Evolutionary conservation across 2,113 vertebrate genomes (phyloP).

Genomic region (Callipepla californica): DNA sequence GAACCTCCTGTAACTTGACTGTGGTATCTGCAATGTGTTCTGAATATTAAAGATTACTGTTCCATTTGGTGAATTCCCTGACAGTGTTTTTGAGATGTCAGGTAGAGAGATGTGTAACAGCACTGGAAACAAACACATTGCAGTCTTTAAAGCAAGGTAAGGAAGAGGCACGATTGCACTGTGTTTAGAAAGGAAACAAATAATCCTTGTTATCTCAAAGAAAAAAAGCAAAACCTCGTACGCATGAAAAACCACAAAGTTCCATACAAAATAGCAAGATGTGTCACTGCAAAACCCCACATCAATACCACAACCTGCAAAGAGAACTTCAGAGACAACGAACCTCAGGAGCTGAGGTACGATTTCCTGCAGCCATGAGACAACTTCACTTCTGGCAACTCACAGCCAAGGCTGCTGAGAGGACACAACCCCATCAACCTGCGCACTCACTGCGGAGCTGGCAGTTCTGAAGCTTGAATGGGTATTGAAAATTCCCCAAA

Average conservation of each 20-base stretch:
- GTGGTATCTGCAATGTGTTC: neutral
- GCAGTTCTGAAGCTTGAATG: slow-evolving; percentile 8
- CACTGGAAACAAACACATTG: rapidly evolving
- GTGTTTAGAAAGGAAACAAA: neutral
- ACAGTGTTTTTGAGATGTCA: neutral
- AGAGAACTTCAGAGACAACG: neutral
- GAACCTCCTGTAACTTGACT: neutral
- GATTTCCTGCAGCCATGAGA: neutral
- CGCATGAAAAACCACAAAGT: neutral
- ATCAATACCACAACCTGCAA: neutral
- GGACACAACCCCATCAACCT: neutral
- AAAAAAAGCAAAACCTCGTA: neutral
- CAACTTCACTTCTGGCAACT: neutral
- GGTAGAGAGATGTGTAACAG: neutral
- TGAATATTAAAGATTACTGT: neutral
- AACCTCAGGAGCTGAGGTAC: no score
- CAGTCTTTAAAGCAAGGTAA: neutral
- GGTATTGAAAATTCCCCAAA: neutral
- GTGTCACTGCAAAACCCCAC: neutral
- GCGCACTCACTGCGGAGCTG: neutral
- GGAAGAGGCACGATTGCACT: neutral
- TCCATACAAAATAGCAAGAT: rapidly evolving
- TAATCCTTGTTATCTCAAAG: neutral
- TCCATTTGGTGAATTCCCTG: neutral
- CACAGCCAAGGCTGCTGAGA: neutral